These are phyloP conservation scores for Drosophila falleni DNA, from an alignment of 2,888 invertebrate genomes.

Conservation along the genomic window DNA sequence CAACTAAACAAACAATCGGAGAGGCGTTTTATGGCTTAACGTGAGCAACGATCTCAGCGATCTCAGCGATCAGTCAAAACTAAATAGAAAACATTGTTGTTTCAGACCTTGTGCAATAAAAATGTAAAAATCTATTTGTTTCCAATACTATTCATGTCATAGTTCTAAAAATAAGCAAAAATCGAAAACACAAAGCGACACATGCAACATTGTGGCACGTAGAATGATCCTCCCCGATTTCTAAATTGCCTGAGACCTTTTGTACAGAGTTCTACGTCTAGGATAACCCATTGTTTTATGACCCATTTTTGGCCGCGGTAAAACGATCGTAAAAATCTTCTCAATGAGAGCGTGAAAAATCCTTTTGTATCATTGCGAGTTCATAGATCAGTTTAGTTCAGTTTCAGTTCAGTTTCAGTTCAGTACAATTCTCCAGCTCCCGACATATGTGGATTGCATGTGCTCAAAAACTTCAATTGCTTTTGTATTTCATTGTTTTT, in stretches of 20 bases:
- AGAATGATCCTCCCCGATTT: conserved; percentile 13
- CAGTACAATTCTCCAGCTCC: neutral
- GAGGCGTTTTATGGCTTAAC: conserved; percentile 76
- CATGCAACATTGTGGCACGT: conserved; percentile 17
- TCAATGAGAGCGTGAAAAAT: conserved; percentile 74
- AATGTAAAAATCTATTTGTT: conserved; percentile 73
- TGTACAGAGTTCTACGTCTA: conserved; percentile 14
- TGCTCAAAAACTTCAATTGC: conserved; percentile 61
- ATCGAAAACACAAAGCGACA: conserved; percentile 44
- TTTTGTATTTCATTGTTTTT: conserved; percentile 75
- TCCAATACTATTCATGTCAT: conserved; percentile 79
- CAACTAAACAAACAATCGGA: conserved; percentile 70
- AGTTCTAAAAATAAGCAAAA: conserved; percentile 78
- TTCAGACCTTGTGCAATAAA: conserved; percentile 68
- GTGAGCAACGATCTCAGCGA: conserved; percentile 18
- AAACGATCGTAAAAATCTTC: conserved; percentile 74
- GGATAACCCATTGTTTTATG: conserved; percentile 83
- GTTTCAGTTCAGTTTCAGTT: no score
- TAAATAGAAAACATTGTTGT: conserved; percentile 67
- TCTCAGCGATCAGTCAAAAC: conserved; percentile 64
- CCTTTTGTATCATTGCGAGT: conserved; percentile 62
- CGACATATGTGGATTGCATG: conserved; percentile 51
- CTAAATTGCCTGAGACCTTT: neutral
- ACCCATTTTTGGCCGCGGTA: conserved; percentile 74
- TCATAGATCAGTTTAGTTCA: conserved; percentile 16